A percentile compares a stretch with the other conserved stretches of the same genome.
These are phyloP conservation scores for Serripes groenlandicus DNA, from an alignment of 2,888 invertebrate species.

Conservation along the genomic window DNA sequence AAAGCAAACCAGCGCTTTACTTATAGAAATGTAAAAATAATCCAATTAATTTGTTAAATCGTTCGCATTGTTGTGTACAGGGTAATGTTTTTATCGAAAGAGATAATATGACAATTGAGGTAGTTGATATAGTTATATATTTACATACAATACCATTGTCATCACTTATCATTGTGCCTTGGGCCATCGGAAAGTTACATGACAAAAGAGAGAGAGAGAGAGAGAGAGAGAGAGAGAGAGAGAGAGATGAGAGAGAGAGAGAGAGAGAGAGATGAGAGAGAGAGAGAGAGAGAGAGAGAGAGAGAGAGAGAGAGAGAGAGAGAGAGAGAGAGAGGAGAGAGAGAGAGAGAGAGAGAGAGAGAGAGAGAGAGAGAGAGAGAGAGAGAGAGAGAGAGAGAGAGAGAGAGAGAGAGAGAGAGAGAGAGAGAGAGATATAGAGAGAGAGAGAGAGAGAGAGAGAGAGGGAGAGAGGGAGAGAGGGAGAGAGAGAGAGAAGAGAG, in stretches of 20 bases:
- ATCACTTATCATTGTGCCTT: no score
- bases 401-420: constrained; percentile 11
- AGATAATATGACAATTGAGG: no score
- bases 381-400: constrained; percentile 9
- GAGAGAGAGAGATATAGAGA: not conserved
- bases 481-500: not conserved
- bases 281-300: not conserved
- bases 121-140: no score
- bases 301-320: not conserved
- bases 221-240: constrained; percentile 11
- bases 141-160: no score
- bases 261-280: not conserved
- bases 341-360: constrained; percentile 11
- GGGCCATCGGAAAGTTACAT: not conserved
- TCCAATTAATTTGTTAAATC: no score
- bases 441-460: not conserved
- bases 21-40: no score
- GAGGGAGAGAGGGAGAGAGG: not conserved
- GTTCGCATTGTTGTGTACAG: no score
- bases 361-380: constrained; percentile 1
- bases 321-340: not conserved
- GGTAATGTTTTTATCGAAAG: no score
- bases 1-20: no score
- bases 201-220: not conserved
- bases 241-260: not conserved